Evolutionary conservation across 2,113 vertebrate genomes (phyloP).

Genomic region (Phrynocephalus versicolor): DNA sequence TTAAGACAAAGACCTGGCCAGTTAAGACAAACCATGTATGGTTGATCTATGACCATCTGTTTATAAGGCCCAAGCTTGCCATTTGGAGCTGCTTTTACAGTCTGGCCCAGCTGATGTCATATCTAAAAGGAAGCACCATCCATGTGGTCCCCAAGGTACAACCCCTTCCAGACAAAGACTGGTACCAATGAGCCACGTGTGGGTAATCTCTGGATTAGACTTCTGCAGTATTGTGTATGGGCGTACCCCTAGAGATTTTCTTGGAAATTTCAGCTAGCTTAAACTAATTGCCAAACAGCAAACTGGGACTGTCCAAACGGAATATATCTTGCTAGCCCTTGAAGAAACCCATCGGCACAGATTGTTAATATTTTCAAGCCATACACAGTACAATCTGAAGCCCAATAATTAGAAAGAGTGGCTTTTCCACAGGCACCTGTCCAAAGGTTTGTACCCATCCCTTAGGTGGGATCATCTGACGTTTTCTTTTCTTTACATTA

Average conservation of each 20-base stretch:
- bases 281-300: neutral
- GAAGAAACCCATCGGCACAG: neutral
- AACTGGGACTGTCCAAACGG: neutral
- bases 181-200: neutral
- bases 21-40: neutral
- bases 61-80: no score
- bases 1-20: neutral
- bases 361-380: neutral
- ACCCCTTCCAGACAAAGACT: no score
- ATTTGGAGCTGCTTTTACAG: no score
- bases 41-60: neutral
- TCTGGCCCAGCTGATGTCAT: neutral
- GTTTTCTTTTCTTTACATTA: neutral
- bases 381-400: neutral
- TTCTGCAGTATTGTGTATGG: neutral
- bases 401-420: neutral
- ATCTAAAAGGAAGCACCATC: neutral
- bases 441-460: no score
- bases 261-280: neutral
- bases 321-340: neutral
- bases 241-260: neutral
- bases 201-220: neutral
- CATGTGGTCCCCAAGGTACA: no score
- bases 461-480: neutral
- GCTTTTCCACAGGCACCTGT: neutral